Base-by-base conservation (phyloP, 2,797 vertebrate species). In the Craterocephalus amniculus region DNA sequence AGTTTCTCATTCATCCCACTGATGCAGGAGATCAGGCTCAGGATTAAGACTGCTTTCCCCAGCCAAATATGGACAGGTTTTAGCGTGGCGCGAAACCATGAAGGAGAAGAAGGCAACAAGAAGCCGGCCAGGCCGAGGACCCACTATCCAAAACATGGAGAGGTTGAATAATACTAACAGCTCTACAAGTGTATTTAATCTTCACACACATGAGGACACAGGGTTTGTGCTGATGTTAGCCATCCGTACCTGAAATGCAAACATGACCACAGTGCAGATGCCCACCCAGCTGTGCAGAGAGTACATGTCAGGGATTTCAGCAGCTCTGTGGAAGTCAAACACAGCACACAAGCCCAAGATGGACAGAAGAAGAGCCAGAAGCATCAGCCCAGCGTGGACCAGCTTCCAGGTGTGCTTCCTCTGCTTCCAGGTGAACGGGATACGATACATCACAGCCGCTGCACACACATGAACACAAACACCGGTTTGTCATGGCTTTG, bases 261-360 rank as follows among this genome's bases (percentile, higher is more conserved):
- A 88, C 43, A 69, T 10, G 0, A 56, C 6, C 29, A 79, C 72
- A n/a, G 80, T 67, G 0, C 27, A 58, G 58, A 87, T 36, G 76
- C 75, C 79, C 62, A 79, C 60, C 78, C 73, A 78, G 64, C 80
- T 83, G 69, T 86, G 76, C 63, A 78, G 51, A 31, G 81, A 82
- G 70, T 68, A 79, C 57, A 79, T 13, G 24, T 78, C 0, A 0
- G 68, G 56, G 34, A 81, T 32, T 12, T 45, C 11, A 6, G 52
- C 1, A 20, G 2, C 16, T 61, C 26, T 51, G 67, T 86, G 80
- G 27, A 74, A 62, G n/a, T 70, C 40, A 27, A 86, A 81, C 63
- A 63, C 64, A 0, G 69, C 74, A 13, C 24, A 59, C 63, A 88
- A 58, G 48, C 72, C 76, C 34, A 83, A 31, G 51, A 40, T 2